Evolutionary conservation across 1,140 invertebrate genomes (phyloP).

Genomic region (Papilio machaon): DNA sequence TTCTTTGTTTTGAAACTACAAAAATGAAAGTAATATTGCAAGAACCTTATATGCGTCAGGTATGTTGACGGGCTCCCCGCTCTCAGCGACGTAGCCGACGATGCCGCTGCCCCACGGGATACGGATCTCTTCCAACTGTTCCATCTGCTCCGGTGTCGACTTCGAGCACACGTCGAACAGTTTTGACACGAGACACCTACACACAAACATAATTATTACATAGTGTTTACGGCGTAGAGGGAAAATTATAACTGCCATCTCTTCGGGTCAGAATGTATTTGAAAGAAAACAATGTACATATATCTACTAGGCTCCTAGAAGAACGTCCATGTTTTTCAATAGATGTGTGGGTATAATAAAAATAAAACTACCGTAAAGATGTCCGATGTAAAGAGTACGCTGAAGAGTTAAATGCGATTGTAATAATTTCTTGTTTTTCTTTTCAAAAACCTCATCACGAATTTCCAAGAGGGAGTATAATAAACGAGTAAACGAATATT

Average conservation of each 20-base stretch:
- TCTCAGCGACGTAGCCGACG: constrained; percentile 96
- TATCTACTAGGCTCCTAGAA: too few relatives aligned
- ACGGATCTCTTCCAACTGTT: constrained; percentile 94
- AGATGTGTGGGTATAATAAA: not conserved
- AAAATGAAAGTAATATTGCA: not conserved
- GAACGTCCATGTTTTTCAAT: too few relatives aligned
- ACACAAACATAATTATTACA: constrained; percentile 42
- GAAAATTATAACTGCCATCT: not conserved
- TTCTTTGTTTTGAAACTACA: too few relatives aligned
- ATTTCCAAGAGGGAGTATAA: not conserved
- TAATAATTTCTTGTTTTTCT: not conserved
- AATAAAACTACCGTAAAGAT: not conserved
- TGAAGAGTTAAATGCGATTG: not conserved
- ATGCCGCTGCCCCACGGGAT: constrained; percentile 96
- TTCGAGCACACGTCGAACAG: constrained; percentile 96
- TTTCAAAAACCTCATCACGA: not conserved
- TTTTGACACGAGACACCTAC: constrained; percentile 93
- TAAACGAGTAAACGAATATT: not conserved
- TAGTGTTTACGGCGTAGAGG: not conserved
- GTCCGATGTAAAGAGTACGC: not conserved
- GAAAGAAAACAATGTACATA: too few relatives aligned
- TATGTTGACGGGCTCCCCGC: constrained; percentile 96
- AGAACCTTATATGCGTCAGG: constrained; percentile 95
- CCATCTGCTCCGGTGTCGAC: constrained; percentile 94
- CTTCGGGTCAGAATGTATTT: not conserved